Evolutionary conservation across 2,113 vertebrate species (phyloP).

Genomic region (Tiliqua scincoides): DNA sequence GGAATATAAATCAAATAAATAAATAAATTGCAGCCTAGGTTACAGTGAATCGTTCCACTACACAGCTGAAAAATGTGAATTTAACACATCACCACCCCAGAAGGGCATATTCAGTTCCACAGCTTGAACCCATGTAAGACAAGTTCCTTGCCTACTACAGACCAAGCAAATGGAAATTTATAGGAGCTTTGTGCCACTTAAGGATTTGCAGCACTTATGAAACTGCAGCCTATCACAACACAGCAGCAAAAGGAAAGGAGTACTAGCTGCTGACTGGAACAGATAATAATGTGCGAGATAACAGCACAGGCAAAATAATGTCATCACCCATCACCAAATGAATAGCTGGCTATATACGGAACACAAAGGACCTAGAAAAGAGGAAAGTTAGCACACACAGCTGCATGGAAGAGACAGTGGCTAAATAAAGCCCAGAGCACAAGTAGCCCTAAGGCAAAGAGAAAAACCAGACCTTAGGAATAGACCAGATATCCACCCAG

Average conservation of each 20-base stretch:
- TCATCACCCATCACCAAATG: neutral
- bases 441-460: neutral
- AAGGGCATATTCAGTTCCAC: neutral
- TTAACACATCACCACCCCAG: neutral
- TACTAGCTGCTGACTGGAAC: neutral
- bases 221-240: neutral
- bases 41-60: neutral
- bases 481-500: neutral
- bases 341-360: neutral
- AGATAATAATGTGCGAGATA: neutral
- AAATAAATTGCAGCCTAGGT: too few species aligned
- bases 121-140: constrained; percentile 2
- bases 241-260: neutral
- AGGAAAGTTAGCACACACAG: neutral
- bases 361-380: neutral
- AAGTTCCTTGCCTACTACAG: neutral
- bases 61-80: neutral
- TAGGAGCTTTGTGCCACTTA: neutral
- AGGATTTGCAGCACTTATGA: neutral
- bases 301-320: neutral
- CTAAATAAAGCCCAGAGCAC: neutral
- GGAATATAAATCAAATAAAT: too few species aligned
- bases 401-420: neutral
- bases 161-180: constrained; percentile 11
- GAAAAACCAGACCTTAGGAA: neutral